These are phyloP conservation scores for Lepus europaeus DNA, from an alignment of 2,113 vertebrate genomes.

Conservation along the genomic window DNA sequence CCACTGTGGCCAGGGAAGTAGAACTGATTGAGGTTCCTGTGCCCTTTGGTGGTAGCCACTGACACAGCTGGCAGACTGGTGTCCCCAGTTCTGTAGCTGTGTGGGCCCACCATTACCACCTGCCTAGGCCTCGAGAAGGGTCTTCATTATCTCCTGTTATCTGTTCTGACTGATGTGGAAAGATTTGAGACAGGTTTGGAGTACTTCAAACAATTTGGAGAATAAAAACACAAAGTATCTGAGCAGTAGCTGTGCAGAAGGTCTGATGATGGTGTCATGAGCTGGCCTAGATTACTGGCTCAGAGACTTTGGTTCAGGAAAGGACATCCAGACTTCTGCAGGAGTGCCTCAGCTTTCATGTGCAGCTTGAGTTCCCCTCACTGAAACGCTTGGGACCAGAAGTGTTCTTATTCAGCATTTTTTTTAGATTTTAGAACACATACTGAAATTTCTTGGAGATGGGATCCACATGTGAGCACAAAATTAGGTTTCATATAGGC, in stretches of 20 bases:
- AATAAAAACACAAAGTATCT: not conserved
- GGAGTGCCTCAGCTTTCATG: not conserved
- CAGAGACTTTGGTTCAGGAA: not conserved
- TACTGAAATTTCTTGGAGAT: not conserved
- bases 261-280: not conserved
- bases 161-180: not conserved
- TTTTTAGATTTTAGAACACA: not conserved
- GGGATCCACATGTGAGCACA: not conserved
- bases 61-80: not conserved
- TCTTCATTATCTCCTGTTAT: not conserved
- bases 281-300: not conserved
- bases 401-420: not conserved
- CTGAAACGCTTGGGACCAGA: not conserved
- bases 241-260: not conserved
- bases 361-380: not conserved
- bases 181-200: not conserved
- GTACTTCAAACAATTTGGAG: conserved; percentile 22
- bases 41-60: not conserved
- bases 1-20: not conserved
- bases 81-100: not conserved
- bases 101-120: not conserved
- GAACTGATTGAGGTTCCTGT: not conserved
- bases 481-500: not conserved
- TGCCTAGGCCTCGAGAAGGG: not conserved
- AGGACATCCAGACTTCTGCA: not conserved